These are phyloP conservation scores for Anolis carolinensis DNA, from an alignment of 2,113 vertebrate genomes.

Conservation along the genomic window DNA sequence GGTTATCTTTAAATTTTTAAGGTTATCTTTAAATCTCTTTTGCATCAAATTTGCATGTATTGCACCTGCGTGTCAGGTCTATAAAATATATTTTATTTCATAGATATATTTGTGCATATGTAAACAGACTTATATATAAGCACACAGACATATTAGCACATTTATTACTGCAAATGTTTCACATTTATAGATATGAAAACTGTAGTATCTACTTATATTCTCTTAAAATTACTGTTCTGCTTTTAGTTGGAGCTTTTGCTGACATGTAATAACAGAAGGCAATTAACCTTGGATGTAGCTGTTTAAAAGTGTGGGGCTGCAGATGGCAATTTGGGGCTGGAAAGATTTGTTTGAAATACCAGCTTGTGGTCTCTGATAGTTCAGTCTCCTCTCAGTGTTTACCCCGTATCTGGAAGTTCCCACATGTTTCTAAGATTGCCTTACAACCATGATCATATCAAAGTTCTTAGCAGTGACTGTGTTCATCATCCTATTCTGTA, in stretches of 20 bases:
- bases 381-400: too few relatives aligned
- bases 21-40: too few relatives aligned
- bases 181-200: neutral
- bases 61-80: too few relatives aligned
- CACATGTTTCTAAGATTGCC: neutral
- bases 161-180: neutral
- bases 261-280: neutral
- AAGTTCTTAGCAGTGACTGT: neutral
- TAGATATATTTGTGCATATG: too few relatives aligned
- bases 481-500: too few relatives aligned
- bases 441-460: neutral
- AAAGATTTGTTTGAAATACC: neutral
- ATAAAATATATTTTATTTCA: too few relatives aligned
- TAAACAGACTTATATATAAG: too few relatives aligned
- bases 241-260: neutral
- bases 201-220: neutral
- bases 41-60: too few relatives aligned
- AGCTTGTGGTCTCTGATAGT: neutral
- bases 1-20: too few relatives aligned
- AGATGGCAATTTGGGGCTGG: neutral
- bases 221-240: neutral
- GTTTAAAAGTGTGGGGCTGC: too few relatives aligned
- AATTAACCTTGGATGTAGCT: neutral
- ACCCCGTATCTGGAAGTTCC: neutral
- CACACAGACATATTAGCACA: too few relatives aligned